Base-by-base conservation (phyloP, 1,140 invertebrate genomes). In the Chelonus insularis region DNA sequence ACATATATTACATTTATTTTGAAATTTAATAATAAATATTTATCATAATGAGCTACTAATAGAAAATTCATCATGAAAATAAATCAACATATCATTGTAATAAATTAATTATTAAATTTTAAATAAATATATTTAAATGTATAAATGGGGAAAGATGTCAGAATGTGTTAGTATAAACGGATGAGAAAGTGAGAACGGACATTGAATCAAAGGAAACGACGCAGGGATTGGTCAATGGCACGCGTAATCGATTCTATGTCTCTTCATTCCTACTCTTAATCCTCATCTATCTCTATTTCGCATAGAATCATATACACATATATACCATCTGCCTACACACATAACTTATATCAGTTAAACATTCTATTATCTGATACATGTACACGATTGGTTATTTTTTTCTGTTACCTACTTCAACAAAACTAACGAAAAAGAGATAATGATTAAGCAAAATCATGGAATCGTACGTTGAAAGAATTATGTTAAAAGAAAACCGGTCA, bases 191-290 rank as follows among this genome's bases (percentile, higher is more conserved):
- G 23, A 29, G 18, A 43, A 43, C 41, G 41, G 16, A 18, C 41
- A 18, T 16, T 39, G 41, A 60, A 25, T 34, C 16, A 34, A 36
- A 20, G 51, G 52, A 43, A 21, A 12, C 51, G 51, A 55, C 57
- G 16, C 18, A 18, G 59, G 58, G 68, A 74, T 70, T 72, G 72
- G 68, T 73, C 72, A 69, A 69, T 68, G 71, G 73, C 72, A 74
- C 74, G 72, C 70, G 70, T 68, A 70, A 76, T 73, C 72, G 69
- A 69, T 68, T 59, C 65, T 71, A 62, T 45, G 57, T 60, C 64
- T 67, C 57, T 50, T 48, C 59, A 14, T 18, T 23, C n/a, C 50
- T 29, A 36, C 34, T 55, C 52, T 20, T 12, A 34, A 20, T 52
- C 12, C 4, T 16, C 25, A 5, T 52, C 6, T 23, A 36, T 55